Evolutionary conservation across 1,140 invertebrate genomes (phyloP).

Genomic region (Babylonia areolata): DNA sequence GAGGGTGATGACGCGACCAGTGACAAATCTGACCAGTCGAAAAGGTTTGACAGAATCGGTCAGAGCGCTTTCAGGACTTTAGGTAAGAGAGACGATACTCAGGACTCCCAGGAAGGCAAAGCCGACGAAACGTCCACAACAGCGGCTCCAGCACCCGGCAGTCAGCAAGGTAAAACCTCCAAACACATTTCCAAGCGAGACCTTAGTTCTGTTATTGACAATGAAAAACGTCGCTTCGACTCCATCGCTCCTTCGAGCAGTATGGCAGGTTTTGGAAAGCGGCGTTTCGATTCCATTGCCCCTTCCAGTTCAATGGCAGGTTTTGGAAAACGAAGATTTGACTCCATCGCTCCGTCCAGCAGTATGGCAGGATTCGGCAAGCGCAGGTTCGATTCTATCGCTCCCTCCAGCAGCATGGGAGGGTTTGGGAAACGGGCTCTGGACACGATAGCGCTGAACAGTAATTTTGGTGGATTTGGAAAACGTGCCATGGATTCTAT

Average conservation of each 20-base stretch:
- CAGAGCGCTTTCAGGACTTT: neutral
- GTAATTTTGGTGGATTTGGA: constrained; percentile 26
- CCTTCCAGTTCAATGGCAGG: neutral
- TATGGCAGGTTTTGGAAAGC: neutral
- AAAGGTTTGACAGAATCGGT: constrained; percentile 16
- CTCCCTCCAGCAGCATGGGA: neutral
- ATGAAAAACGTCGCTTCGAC: constrained; percentile 23
- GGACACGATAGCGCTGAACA: constrained; percentile 7
- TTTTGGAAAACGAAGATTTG: constrained; percentile 20
- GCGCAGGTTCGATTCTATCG: constrained; percentile 21
- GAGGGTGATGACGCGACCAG: neutral
- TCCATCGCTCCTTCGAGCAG: constrained; percentile 27
- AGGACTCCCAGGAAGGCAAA: neutral
- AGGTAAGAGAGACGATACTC: neutral
- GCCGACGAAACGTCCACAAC: neutral
- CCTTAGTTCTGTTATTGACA: neutral
- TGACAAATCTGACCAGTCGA: neutral
- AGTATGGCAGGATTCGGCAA: constrained; percentile 19
- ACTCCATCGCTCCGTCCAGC: constrained; percentile 12
- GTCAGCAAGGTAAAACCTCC: neutral
- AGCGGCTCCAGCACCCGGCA: neutral
- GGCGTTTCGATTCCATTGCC: constrained; percentile 27
- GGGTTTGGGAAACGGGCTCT: constrained; percentile 13
- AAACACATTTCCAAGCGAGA: constrained; percentile 26
- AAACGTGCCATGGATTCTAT: constrained; percentile 35